Base-by-base conservation (phyloP, 2,888 invertebrate species). In the Tridacna crocea region DNA sequence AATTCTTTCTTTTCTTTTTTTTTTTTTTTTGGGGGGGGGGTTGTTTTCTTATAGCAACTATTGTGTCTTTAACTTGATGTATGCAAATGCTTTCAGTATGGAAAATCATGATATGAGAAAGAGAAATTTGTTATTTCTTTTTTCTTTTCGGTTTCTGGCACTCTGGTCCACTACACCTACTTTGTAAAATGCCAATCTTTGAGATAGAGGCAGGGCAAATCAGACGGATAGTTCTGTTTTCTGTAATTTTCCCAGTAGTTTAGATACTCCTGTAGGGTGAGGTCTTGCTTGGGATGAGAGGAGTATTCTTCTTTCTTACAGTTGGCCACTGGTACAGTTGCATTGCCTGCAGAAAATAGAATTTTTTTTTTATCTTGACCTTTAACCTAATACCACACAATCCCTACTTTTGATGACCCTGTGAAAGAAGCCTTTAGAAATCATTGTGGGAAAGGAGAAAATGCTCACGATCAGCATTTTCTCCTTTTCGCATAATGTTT, bases 101-200 rank as follows among this genome's bases (percentile, higher is more conserved):
- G n/a, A n/a, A n/a, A n/a, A n/a, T n/a, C n/a, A n/a, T n/a, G n/a
- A n/a, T n/a, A n/a, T n/a, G n/a, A n/a, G n/a, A n/a, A n/a, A n/a
- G n/a, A n/a, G n/a, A n/a, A n/a, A n/a, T n/a, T n/a, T n/a, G n/a
- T n/a, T n/a, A n/a, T n/a, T n/a, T n/a, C n/a, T n/a, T n/a, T n/a
- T n/a, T n/a, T n/a, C n/a, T n/a, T n/a, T n/a, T n/a, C n/a, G n/a
- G n/a, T n/a, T n/a, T n/a, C n/a, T 55, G 55, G 10, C 10, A 55
- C 55, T 55, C 17, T n/a, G n/a, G n/a, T n/a, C 19, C 10, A 55
- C 15, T 55, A 55, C 27, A 58, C 87, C 61, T 87, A 92, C 93
- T 92, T 92, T 86, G 95, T 96, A 90, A 98, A 96, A 95, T 98
- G 98, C 98, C 98, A 98, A 94, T 98, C 94, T 83, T 99, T 99